These are phyloP conservation scores for Drosophila ezoana DNA, from an alignment of 2,888 invertebrate species.

Conservation along the genomic window DNA sequence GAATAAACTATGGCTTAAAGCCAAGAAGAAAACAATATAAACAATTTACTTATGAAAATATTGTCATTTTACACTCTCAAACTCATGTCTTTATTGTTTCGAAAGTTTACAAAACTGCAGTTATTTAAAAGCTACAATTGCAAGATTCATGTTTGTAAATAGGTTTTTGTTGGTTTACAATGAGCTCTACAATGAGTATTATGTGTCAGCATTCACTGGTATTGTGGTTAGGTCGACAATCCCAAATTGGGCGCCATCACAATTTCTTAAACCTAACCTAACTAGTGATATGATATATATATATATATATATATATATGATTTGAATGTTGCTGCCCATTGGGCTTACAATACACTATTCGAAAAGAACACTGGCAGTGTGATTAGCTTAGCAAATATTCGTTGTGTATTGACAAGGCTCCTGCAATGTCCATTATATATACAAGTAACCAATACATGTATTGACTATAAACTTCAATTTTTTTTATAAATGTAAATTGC, in stretches of 20 bases:
- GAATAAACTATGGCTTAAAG: slow-evolving; percentile 67
- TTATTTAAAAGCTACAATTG: slow-evolving; percentile 45
- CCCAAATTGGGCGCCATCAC: slow-evolving; percentile 43
- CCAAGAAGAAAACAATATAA: slow-evolving; percentile 15
- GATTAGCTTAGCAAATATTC: slow-evolving; percentile 82
- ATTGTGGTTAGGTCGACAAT: slow-evolving; percentile 60
- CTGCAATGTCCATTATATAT: slow-evolving; percentile 57
- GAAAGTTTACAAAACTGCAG: slow-evolving; percentile 44
- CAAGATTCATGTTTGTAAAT: slow-evolving; percentile 52
- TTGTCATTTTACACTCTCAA: slow-evolving; percentile 7
- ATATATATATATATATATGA: slow-evolving; percentile 6
- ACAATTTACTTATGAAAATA: neutral
- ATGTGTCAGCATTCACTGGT: slow-evolving; percentile 81
- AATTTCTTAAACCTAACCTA: slow-evolving; percentile 73
- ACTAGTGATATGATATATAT: slow-evolving; percentile 66
- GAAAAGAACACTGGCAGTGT: slow-evolving; percentile 81
- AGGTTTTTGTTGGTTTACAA: slow-evolving; percentile 54
- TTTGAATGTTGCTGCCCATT: slow-evolving; percentile 49
- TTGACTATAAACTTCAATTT: slow-evolving; percentile 61
- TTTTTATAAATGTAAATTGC: slow-evolving; percentile 40
- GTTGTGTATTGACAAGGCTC: slow-evolving; percentile 72
- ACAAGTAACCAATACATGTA: slow-evolving; percentile 43
- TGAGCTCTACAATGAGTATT: slow-evolving; percentile 80
- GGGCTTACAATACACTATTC: slow-evolving; percentile 45
- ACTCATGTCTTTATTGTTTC: slow-evolving; percentile 27